Evolutionary conservation across 2,888 invertebrate genomes (phyloP).

Genomic region (Myopa tessellatipennis): DNA sequence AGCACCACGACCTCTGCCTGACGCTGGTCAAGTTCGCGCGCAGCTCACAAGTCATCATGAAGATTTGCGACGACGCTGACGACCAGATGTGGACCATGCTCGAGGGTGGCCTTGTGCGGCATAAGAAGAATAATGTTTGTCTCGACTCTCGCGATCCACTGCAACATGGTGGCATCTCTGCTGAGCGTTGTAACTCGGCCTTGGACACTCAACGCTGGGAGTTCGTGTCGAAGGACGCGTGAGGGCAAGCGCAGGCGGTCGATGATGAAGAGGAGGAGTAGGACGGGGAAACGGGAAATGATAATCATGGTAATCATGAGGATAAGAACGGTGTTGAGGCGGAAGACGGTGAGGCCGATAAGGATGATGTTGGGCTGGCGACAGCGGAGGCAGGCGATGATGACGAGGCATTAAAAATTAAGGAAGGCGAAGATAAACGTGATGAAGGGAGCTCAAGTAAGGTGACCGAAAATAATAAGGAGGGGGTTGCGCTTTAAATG

Average conservation of each 20-base stretch:
- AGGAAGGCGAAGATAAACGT: not conserved
- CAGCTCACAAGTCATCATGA: constrained; percentile 77
- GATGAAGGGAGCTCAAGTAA: not conserved
- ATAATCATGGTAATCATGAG: not conserved
- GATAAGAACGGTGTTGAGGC: not conserved
- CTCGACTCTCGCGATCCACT: constrained; percentile 75
- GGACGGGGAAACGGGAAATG: not conserved
- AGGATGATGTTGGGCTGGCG: not conserved
- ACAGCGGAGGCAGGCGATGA: not conserved
- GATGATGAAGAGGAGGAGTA: not conserved
- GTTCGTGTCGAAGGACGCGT: constrained; percentile 62
- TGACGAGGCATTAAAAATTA: not conserved
- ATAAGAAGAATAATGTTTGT: constrained; percentile 81
- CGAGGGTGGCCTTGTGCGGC: constrained; percentile 77
- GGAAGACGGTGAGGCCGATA: not conserved
- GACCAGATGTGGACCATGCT: constrained; percentile 79
- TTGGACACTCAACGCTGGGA: constrained; percentile 77
- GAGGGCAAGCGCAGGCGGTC: constrained; percentile 29
- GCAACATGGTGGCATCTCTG: constrained; percentile 74
- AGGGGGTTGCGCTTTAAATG: not conserved
- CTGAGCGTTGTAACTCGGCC: constrained; percentile 76
- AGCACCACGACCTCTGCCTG: constrained; percentile 89
- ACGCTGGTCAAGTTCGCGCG: constrained; percentile 78
- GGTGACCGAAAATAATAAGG: not conserved
- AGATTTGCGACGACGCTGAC: constrained; percentile 75